Evolutionary conservation across 2,797 vertebrate genomes (phyloP).

Genomic region (Dendrocincla tyrannina): DNA sequence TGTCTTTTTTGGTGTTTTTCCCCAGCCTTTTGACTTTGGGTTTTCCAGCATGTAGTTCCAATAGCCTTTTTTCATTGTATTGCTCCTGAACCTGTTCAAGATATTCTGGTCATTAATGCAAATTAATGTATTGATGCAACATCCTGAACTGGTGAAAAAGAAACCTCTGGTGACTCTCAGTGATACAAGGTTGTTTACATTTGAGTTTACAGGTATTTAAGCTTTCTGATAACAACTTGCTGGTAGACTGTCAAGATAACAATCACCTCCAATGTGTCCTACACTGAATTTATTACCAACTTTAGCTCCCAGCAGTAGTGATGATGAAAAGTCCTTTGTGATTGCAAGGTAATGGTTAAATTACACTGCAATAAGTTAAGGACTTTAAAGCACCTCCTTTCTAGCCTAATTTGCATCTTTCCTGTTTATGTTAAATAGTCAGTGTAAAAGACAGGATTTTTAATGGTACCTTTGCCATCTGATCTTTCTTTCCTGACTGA

Average conservation of each 20-base stretch:
- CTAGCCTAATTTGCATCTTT: conserved; percentile 59
- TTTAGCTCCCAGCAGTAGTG: background rate
- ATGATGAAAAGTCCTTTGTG: background rate
- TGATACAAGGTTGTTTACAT: background rate
- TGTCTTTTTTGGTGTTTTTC: background rate
- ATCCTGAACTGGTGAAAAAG: background rate
- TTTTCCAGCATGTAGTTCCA: background rate
- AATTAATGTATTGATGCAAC: background rate
- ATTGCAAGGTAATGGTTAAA: conserved; percentile 38
- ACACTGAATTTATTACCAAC: background rate
- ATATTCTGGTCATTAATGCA: background rate
- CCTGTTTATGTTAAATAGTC: conserved; percentile 27
- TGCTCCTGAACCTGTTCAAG: background rate
- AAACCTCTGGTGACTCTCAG: background rate
- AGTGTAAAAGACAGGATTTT: background rate
- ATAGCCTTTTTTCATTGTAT: background rate
- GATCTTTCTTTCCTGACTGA: background rate
- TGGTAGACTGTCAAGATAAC: background rate
- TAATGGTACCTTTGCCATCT: background rate
- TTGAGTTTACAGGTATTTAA: background rate
- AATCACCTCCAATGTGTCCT: background rate
- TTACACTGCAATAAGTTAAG: conserved; percentile 46
- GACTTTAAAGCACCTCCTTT: conserved; percentile 60
- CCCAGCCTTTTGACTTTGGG: background rate
- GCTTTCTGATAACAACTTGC: background rate